A percentile compares a stretch with the other conserved stretches of the same genome.
phyloP scores from a whole-genome alignment of 64 coral and sea anemone species.

The Exaiptasia diaphana region DNA sequence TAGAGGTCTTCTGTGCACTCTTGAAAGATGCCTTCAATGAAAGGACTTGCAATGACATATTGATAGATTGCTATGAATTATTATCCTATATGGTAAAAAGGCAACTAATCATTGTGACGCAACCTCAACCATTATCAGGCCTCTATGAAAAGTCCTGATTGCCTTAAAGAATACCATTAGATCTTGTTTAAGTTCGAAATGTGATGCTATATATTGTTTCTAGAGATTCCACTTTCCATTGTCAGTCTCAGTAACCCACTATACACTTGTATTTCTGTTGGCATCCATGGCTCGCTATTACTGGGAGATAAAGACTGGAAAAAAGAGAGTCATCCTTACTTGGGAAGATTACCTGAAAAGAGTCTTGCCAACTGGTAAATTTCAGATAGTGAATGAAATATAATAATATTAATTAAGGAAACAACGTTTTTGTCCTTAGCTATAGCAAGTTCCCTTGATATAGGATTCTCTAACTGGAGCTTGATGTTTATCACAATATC shows the following conservation, averaged over 20 bases:
- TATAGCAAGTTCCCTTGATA: conserved; percentile 91
- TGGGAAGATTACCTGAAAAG: conserved; percentile 91
- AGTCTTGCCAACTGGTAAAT: conserved; percentile 81
- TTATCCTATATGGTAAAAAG: no score
- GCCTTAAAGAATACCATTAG: no score
- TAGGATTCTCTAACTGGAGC: conserved; percentile 95
- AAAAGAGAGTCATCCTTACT: conserved; percentile 69
- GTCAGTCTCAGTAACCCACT: conserved; percentile 84
- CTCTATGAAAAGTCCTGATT: no score
- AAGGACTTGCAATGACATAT: no score
- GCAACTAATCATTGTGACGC: no score
- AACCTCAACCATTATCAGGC: no score
- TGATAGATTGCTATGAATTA: no score
- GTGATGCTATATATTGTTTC: no score
- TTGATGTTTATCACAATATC: conserved; percentile 95
- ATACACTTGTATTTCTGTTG: conserved; percentile 76
- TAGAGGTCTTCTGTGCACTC: no score
- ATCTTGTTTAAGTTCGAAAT: no score
- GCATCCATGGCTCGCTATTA: conserved; percentile 54
- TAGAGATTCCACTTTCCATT: conserved; percentile 87
- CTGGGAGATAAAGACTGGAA: conserved; percentile 76
- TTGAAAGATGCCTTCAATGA: no score
- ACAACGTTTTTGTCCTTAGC: conserved; percentile 30
- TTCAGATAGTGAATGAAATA: no score
- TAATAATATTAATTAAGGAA: not conserved